These are phyloP conservation scores for Thunnus maccoyii DNA, from an alignment of 2,113 vertebrate species.

Conservation along the genomic window DNA sequence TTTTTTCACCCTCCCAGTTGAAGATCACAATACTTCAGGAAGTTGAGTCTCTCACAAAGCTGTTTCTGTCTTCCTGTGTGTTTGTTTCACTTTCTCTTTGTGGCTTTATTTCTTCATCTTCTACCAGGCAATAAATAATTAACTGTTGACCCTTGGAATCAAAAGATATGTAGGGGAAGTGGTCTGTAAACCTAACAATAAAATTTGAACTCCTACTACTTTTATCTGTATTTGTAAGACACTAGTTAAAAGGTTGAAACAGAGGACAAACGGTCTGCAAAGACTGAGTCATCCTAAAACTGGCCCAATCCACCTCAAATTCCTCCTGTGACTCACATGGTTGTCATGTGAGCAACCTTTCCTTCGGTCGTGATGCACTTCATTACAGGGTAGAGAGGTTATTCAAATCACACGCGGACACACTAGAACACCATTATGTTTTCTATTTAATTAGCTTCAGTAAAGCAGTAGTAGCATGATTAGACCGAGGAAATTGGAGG, in stretches of 20 bases:
- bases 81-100: background rate
- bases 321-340: constrained; percentile 54
- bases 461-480: background rate
- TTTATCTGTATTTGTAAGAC: background rate
- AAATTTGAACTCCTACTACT: background rate
- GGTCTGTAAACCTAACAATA: background rate
- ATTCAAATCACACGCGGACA: constrained; percentile 28
- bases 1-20: constrained; percentile 3
- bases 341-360: constrained; percentile 57
- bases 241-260: background rate
- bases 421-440: background rate
- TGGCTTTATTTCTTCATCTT: background rate
- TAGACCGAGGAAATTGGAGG: background rate
- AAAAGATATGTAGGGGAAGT: background rate
- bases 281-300: background rate
- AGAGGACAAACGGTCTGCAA: background rate
- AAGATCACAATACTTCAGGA: constrained; percentile 28
- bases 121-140: background rate
- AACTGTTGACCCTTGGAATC: background rate
- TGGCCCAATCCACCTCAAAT: background rate
- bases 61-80: constrained; percentile 1
- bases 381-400: constrained; percentile 55
- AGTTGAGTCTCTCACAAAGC: background rate
- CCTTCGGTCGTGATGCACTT: constrained; percentile 35
- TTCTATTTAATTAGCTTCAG: constrained; percentile 34